A percentile compares a stretch with the other conserved stretches of the same genome.
phyloP scores from a whole-genome alignment of 2,113 vertebrate genomes.

The Platanista minor region DNA sequence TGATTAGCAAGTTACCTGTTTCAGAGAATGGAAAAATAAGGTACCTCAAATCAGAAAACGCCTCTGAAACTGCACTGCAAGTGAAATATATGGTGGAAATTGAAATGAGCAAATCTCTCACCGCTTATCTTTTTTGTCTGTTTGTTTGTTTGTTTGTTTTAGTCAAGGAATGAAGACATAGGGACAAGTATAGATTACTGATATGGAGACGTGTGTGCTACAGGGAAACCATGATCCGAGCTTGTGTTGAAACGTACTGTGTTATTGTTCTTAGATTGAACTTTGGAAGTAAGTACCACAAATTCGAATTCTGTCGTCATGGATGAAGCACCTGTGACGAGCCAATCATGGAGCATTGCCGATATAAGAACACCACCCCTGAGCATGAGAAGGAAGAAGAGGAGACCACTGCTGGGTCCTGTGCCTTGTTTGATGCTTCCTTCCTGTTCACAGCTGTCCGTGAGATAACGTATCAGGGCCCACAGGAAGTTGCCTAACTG shows the following conservation, averaged over 20 bases:
- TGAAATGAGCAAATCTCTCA: neutral
- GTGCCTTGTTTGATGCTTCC: neutral
- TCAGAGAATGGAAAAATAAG: neutral
- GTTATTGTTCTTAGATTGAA: neutral
- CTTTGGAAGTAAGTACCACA: neutral
- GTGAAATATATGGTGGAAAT: neutral
- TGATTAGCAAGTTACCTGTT: neutral
- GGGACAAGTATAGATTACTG: neutral
- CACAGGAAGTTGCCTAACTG: neutral
- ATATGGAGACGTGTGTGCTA: neutral
- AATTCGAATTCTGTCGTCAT: neutral
- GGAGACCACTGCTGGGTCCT: accelerated
- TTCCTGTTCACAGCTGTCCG: neutral
- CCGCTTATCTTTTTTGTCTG: neutral
- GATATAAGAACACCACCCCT: accelerated
- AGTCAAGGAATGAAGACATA: neutral
- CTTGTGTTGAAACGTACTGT: neutral
- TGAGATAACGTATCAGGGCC: accelerated
- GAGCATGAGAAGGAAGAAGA: neutral
- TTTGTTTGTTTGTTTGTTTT: neutral
- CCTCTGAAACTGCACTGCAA: neutral
- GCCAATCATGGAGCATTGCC: no score
- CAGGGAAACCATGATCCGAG: neutral
- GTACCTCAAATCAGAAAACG: neutral
- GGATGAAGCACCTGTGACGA: neutral